Evolutionary conservation across 2,113 vertebrate species (phyloP), one percentile per base, ranked within the genome.

Genomic region (Bungarus multicinctus): DNA sequence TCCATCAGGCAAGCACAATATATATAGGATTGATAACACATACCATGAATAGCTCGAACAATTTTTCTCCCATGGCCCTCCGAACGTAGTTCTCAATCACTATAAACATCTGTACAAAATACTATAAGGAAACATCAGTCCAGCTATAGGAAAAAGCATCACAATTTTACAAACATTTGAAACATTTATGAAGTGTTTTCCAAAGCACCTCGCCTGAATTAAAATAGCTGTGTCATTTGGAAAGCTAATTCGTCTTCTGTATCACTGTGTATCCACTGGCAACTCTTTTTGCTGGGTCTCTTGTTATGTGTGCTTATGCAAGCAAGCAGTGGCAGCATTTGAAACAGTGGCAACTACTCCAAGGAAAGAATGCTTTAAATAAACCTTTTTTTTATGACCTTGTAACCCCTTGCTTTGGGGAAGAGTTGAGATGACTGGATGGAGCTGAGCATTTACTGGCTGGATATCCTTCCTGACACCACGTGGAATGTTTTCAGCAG

Each of bases 1-100:
- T 27, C 30, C 55, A 47, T 39, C 45, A 91, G 43, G 43, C 27
- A 87, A 87, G 54, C 58, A 30, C 10, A 47, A 27, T n/a, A 43
- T 30, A 39, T 27, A 90, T 8, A 43, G 45, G 64, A 25, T 25
- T 85, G 30, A 25, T 18, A 90, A 57, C 5, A 89, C 92, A 54
- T 96, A 99, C 98, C 93, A 95, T 96, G 54, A 99, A 98, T 14
- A 94, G 95, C 94, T 97, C 87, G 95, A 98, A 99, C 92, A 98
- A 95, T 0, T 94, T 91, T 16, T 96, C 94, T 43, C 98, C 99
- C 96, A 98, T 96, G 74, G 96, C 94, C 69, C 14, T 95, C 90
- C 43, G 95, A n/a, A 98, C 94, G 0, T 92, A 94, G n/a, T 98
- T 95, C 91, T 98, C 96, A 94, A 98, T 96, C 54, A 47, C 53